Conservation (phyloP, 2,797 vertebrate species). For the Denticeps clupeoides region DNA sequence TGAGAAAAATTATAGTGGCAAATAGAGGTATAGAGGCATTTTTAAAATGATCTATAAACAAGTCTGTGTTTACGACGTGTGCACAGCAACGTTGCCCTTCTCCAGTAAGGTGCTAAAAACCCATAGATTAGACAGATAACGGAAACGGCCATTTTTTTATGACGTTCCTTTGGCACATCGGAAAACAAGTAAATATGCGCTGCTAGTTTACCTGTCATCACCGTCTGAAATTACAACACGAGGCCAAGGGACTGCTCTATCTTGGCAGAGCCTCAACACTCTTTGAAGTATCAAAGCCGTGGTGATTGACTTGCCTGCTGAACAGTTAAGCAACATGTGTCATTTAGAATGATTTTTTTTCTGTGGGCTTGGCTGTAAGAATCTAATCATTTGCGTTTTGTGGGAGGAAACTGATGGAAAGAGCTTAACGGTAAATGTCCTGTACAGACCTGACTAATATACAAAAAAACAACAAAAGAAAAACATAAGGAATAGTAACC, state of each 20-base stretch:
- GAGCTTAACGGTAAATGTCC: slow-evolving; percentile 13
- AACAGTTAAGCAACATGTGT: slow-evolving; percentile 47
- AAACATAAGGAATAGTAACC: background rate
- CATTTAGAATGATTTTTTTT: slow-evolving; percentile 31
- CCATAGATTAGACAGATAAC: slow-evolving; percentile 37
- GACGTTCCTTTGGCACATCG: slow-evolving; percentile 37
- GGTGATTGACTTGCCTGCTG: slow-evolving; percentile 51
- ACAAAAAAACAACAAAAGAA: background rate
- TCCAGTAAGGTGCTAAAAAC: too few species aligned
- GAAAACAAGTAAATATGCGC: slow-evolving; percentile 55
- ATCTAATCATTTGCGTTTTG: slow-evolving; percentile 29
- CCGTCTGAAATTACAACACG: slow-evolving; percentile 57
- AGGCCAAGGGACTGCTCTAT: slow-evolving; percentile 48
- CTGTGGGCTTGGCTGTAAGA: slow-evolving; percentile 26
- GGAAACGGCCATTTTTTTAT: slow-evolving; percentile 41
- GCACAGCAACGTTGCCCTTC: too few species aligned
- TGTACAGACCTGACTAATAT: slow-evolving; percentile 2
- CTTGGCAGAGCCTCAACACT: slow-evolving; percentile 44
- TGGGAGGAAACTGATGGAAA: slow-evolving; percentile 16
- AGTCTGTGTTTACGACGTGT: too few species aligned
- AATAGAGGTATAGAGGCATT: too few species aligned
- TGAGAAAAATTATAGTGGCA: too few species aligned
- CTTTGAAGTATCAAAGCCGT: slow-evolving; percentile 55
- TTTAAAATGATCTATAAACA: too few species aligned
- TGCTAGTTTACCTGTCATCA: slow-evolving; percentile 58